A percentile compares a stretch with the other conserved stretches of the same genome.
These are phyloP conservation scores for Kryptopterus vitreolus DNA, from an alignment of 2,797 vertebrate species.

Conservation along the genomic window DNA sequence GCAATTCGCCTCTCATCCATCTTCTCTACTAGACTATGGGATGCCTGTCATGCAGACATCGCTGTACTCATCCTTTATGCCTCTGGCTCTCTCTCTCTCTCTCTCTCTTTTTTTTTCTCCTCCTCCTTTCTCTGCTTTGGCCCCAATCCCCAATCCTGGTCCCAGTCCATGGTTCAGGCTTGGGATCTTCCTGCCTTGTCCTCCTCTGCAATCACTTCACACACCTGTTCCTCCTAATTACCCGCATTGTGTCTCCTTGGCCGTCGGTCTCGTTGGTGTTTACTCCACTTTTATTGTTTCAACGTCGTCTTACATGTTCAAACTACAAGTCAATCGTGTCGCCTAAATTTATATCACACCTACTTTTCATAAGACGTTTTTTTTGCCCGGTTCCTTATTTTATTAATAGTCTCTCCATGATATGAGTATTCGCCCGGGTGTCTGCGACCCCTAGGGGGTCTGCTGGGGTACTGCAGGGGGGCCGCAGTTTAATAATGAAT, in stretches of 20 bases:
- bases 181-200: neutral
- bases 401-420: neutral
- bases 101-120: neutral
- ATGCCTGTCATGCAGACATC: neutral
- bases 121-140: neutral
- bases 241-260: slow-evolving; percentile 8
- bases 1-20: neutral
- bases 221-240: slow-evolving; percentile 23
- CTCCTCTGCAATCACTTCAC: neutral
- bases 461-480: too few species aligned
- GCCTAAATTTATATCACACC: neutral
- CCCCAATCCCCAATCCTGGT: neutral
- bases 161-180: slow-evolving; percentile 3
- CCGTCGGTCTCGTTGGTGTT: too few species aligned
- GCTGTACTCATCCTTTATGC: neutral
- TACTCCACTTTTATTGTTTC: slow-evolving; percentile 11
- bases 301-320: neutral
- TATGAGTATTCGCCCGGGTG: too few species aligned
- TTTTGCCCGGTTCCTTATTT: neutral
- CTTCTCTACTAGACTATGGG: neutral
- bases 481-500: too few species aligned
- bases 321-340: neutral
- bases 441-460: too few species aligned
- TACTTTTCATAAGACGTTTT: neutral
- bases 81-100: neutral